Conservation (phyloP, 2,797 vertebrate genomes). For the Urophycis tenuis region DNA sequence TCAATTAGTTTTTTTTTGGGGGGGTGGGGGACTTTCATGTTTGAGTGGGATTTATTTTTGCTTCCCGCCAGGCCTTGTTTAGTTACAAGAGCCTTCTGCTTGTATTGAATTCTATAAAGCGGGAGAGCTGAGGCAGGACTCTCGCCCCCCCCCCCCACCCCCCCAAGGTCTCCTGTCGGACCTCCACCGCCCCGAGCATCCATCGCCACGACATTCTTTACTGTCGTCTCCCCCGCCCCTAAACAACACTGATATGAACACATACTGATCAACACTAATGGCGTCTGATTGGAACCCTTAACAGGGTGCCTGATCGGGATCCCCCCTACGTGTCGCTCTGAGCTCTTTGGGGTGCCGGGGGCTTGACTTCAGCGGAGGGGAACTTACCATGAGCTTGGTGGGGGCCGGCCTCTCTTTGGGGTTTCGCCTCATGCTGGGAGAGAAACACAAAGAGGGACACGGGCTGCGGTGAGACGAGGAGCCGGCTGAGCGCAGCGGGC, state of each 20-base stretch:
- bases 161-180: slow-evolving; percentile 50
- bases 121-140: slow-evolving; percentile 48
- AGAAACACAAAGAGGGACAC: slow-evolving; percentile 21
- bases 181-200: slow-evolving; percentile 33
- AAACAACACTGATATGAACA: slow-evolving; percentile 32
- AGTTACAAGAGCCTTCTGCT: background rate
- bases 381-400: slow-evolving; percentile 94
- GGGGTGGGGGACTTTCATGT: too few species aligned
- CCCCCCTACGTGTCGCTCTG: slow-evolving; percentile 32
- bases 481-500: background rate
- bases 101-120: slow-evolving; percentile 32
- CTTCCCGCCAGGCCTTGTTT: background rate
- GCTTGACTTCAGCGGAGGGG: slow-evolving; percentile 36
- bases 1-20: too few species aligned
- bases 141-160: too few species aligned
- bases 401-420: slow-evolving; percentile 95
- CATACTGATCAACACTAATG: too few species aligned
- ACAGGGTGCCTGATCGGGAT: slow-evolving; percentile 40
- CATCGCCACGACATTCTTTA: slow-evolving; percentile 47
- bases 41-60: too few species aligned
- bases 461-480: slow-evolving; percentile 1
- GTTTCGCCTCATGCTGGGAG: slow-evolving; percentile 85
- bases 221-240: slow-evolving; percentile 36
- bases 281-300: slow-evolving; percentile 44
- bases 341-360: slow-evolving; percentile 28